Base-by-base conservation (phyloP, 1,140 invertebrate species). In the Pseudomyrmex cubaensis region DNA sequence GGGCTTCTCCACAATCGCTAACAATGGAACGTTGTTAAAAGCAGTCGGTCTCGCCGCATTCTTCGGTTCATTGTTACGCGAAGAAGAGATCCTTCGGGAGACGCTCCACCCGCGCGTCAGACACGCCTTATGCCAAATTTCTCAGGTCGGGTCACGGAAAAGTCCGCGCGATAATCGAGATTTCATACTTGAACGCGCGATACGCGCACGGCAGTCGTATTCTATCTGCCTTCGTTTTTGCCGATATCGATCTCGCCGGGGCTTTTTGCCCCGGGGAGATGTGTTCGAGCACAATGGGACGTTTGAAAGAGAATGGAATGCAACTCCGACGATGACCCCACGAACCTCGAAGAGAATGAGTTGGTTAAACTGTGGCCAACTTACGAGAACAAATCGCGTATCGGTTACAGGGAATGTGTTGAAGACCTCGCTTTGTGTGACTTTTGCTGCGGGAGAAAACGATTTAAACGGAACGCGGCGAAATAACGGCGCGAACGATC, bases 21-120 rank as follows among this genome's bases (percentile, higher is more conserved):
- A 93, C 92, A 93, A 93, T 93, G 85, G 90, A 84, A 72, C 84
- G 83, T 87, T 82, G 89, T 89, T 90, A 89, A 88, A 70, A 44
- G 17, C 56, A 56, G 72, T 72, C 48, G 61, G 52, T 80, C 87
- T 84, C 74, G 62, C 75, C 61, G 88, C 89, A 90, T 91, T 92
- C 91, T 85, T 86, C 44, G 15, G 44, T 10, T 82, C 82, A 82
- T 89, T 85, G 82, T 89, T 85, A 73, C 54, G 63, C 56, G 20
- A 10, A 46, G 35, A 35, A 35, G 35, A 35, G 25, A 7, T n/a
- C 44, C 74, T 75, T 76, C 57, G 52, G 59, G 44, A 9, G 22
- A 8, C 50, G 50, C 22, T 50, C 48, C 57, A 54, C 59, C 67
- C 35, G 44, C 75, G 73, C 84, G 80, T 87, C 86, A 85, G 35